A percentile compares a stretch with the other conserved stretches of the same genome.
These are phyloP conservation scores for Sander vitreus DNA, from an alignment of 2,113 vertebrate species.

Conservation along the genomic window DNA sequence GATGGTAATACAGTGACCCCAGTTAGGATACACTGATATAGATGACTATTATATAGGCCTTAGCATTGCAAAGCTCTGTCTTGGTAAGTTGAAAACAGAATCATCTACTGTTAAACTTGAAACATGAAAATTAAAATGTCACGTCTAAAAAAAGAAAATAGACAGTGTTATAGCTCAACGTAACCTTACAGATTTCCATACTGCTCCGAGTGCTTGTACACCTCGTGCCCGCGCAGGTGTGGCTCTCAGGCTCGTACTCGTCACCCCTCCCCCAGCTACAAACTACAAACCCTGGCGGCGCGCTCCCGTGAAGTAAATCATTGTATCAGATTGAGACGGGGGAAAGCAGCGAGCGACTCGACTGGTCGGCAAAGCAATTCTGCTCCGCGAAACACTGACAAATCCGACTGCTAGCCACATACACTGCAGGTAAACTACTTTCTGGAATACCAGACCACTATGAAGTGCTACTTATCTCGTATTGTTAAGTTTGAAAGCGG, in stretches of 20 bases:
- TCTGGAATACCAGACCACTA: accelerated
- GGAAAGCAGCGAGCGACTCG: constrained; percentile 47
- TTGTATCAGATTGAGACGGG: constrained; percentile 72
- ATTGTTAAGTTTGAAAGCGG: neutral
- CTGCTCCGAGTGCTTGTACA: neutral
- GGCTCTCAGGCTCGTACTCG: constrained; percentile 79
- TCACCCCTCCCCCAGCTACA: constrained; percentile 71
- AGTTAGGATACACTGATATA: too few species aligned
- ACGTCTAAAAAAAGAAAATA: constrained; percentile 6
- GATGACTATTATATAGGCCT: too few species aligned
- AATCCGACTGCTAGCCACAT: constrained; percentile 47
- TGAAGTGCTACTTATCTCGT: accelerated
- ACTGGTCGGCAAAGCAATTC: constrained; percentile 52
- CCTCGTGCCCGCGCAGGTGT: constrained; percentile 85
- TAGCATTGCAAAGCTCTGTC: neutral
- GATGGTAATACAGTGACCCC: neutral
- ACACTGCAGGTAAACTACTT: constrained; percentile 80
- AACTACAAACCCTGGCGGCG: constrained; percentile 71
- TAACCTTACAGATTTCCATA: constrained; percentile 7
- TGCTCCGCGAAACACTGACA: constrained; percentile 44
- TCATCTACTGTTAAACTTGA: neutral
- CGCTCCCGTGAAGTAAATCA: constrained; percentile 79
- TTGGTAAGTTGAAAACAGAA: neutral
- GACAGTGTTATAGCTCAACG: neutral
- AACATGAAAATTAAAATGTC: neutral